Conservation (phyloP, 2,113 vertebrate genomes). For the Seriola quinqueradiata region DNA sequence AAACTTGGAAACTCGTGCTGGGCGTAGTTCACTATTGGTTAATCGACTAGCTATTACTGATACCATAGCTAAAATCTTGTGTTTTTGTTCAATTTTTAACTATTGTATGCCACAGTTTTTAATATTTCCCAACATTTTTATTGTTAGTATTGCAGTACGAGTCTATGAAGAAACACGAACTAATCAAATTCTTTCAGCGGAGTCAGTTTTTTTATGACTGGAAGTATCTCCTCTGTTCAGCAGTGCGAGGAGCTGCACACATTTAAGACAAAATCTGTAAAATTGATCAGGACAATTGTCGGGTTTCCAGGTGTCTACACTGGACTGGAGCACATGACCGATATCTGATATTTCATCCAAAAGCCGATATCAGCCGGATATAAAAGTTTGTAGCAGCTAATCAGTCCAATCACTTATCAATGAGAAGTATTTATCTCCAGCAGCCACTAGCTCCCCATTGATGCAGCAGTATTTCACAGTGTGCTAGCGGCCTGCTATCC, state of each 20-base stretch:
- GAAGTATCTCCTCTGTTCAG: background rate
- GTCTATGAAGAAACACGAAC: background rate
- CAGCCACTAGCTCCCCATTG: conserved; percentile 59
- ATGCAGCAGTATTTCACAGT: conserved; percentile 68
- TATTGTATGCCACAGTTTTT: background rate
- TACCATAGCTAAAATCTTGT: background rate
- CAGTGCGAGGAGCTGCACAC: background rate
- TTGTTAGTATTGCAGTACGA: background rate
- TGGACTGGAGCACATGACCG: background rate
- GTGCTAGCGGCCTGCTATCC: conserved; percentile 62
- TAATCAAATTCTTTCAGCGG: background rate
- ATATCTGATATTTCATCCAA: conserved; percentile 18
- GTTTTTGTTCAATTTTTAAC: background rate
- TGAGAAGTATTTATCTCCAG: conserved; percentile 71
- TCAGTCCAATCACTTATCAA: conserved; percentile 73
- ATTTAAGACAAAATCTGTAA: background rate
- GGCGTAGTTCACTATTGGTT: background rate
- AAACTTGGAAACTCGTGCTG: background rate
- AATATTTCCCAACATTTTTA: background rate
- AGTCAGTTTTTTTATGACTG: background rate
- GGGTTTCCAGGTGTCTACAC: background rate
- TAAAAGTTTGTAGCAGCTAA: conserved; percentile 40
- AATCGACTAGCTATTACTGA: background rate
- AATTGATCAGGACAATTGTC: background rate
- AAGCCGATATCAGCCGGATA: conserved; percentile 17